Evolutionary conservation across 2,888 invertebrate species (phyloP), one percentile per base, ranked within the genome.

Genomic region (Serrognathus titanus): DNA sequence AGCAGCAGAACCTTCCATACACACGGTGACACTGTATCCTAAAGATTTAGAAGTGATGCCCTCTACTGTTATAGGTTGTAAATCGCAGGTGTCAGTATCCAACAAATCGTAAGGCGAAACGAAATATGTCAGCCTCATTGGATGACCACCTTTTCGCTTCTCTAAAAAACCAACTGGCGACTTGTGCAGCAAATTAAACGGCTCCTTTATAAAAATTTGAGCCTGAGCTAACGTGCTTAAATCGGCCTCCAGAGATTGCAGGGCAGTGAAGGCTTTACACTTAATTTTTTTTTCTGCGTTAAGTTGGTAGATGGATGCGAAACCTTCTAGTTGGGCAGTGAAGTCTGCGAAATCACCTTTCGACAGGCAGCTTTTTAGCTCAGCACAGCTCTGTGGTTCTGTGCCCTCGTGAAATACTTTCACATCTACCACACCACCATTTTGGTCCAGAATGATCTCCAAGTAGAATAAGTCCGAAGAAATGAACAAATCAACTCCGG

Each of bases 401-500:
- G 92, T 92, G 68, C 92, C 92, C 77, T 94, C 94, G 75, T 96
- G 95, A 75, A 95, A 93, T 55, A 97, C 88, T 75, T 87, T 87
- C 1, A 96, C 95, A 82, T 96, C 96, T 72, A 90, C 89, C 0
- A 97, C 89, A 36, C 85, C 83, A 20, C 95, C 96, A 39, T 84
- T 85, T 2, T 88, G 82, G 71, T 96, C 94, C 53, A 97, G 81
- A 52, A 92, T 80, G 68, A 97, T 90, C 81, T 97, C 95, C 66
- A 97, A 82, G 76, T 93, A 95, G 78, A 97, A 97, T 95, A 96
- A 95, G 73, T 97, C 97, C 0, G 94, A 94, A 40, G 93, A 94
- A 75, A 97, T 94, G 73, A 94, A 94, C 59, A 93, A 82, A 71
- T 90, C 89, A 4, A 87, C 87, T 45, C 89, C 89, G 48, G 89